These are phyloP conservation scores for Phyllotreta cruciferae DNA, from an alignment of 2,888 invertebrate genomes.

Conservation along the genomic window DNA sequence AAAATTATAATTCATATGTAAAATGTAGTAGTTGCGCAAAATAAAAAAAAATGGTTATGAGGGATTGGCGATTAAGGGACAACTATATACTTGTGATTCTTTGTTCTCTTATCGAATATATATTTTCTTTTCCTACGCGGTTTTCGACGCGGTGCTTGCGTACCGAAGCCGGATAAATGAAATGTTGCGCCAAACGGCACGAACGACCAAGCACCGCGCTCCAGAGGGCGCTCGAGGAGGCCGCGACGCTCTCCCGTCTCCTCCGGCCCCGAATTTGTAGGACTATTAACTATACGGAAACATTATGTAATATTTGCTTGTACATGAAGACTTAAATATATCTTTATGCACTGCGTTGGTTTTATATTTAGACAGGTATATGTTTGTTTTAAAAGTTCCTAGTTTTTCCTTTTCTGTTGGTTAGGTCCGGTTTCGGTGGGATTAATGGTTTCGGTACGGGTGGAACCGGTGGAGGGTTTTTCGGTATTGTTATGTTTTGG, in stretches of 20 bases:
- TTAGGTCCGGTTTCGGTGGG: constrained; percentile 38
- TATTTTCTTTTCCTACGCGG: constrained; percentile 54
- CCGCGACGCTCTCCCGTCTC: constrained; percentile 1
- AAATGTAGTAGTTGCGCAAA: constrained; percentile 57
- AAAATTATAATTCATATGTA: constrained; percentile 53
- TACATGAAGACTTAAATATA: constrained; percentile 80
- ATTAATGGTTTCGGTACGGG: constrained; percentile 45
- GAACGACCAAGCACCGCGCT: constrained; percentile 49
- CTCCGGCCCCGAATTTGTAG: constrained; percentile 56
- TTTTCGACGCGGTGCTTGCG: constrained; percentile 52
- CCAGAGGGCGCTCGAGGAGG: constrained; percentile 3
- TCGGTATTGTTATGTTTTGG: constrained; percentile 54
- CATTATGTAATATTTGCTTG: constrained; percentile 75
- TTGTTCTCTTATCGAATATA: constrained; percentile 60
- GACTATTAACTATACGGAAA: constrained; percentile 62
- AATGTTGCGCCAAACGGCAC: constrained; percentile 44
- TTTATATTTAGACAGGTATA: constrained; percentile 26
- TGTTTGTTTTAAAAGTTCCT: background rate
- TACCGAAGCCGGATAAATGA: constrained; percentile 43
- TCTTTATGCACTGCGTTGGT: constrained; percentile 72
- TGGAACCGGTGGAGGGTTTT: constrained; percentile 52
- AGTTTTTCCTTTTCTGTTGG: constrained; percentile 1
- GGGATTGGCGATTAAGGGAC: constrained; percentile 59
- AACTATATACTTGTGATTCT: constrained; percentile 58
- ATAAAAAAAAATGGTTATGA: constrained; percentile 41